These are phyloP conservation scores for Morone chrysops DNA, from an alignment of 2,113 vertebrate genomes.

Conservation along the genomic window DNA sequence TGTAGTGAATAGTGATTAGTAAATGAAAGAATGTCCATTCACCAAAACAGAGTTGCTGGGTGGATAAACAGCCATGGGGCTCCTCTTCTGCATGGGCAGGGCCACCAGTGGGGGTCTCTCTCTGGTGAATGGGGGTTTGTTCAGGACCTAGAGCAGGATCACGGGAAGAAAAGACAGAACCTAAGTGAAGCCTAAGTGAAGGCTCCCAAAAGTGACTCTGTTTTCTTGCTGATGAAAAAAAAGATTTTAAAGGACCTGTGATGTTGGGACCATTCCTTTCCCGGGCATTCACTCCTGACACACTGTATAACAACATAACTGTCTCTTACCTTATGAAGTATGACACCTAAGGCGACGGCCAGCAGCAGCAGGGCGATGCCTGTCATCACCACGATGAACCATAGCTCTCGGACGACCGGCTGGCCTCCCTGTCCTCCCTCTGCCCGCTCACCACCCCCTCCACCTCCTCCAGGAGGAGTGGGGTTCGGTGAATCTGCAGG, in stretches of 20 bases:
- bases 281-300: too few relatives aligned
- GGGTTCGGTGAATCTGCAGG: slow-evolving; percentile 83
- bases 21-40: slow-evolving; percentile 14
- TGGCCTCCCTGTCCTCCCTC: slow-evolving; percentile 77
- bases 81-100: slow-evolving; percentile 86
- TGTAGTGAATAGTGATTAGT: neutral
- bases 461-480: slow-evolving; percentile 83
- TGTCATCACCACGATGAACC: slow-evolving; percentile 94
- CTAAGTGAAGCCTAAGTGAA: neutral
- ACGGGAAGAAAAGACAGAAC: slow-evolving; percentile 29
- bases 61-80: slow-evolving; percentile 86
- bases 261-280: neutral
- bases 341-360: slow-evolving; percentile 88
- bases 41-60: slow-evolving; percentile 90
- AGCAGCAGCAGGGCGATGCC: slow-evolving; percentile 89
- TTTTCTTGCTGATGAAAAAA: neutral
- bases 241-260: neutral
- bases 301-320: neutral
- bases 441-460: slow-evolving; percentile 79
- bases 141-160: slow-evolving; percentile 87
- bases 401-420: slow-evolving; percentile 87
- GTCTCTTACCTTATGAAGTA: slow-evolving; percentile 85
- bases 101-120: slow-evolving; percentile 91
- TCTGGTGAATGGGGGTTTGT: slow-evolving; percentile 87
- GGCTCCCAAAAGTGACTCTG: neutral